phyloP scores from a whole-genome alignment of 2,113 vertebrate species.

The Podocnemis expansa region DNA sequence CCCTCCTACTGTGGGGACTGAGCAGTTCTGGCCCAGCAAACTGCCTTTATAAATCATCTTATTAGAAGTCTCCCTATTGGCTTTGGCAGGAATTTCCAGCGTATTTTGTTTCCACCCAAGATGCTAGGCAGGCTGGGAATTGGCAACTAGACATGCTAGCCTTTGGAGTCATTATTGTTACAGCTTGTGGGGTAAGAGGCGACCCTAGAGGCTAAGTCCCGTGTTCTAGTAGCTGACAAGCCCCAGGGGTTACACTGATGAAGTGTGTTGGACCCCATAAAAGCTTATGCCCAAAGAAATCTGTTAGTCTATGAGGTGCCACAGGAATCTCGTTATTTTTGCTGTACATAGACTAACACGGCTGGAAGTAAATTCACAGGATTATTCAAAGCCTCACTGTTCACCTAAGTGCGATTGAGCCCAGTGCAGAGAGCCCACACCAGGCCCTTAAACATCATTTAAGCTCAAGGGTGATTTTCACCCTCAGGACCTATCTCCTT shows the following conservation, averaged over 20 bases:
- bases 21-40: too few relatives aligned
- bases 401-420: not conserved
- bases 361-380: not conserved
- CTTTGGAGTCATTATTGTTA: not conserved
- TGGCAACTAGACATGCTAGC: not conserved
- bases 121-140: not conserved
- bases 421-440: not conserved
- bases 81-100: not conserved
- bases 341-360: too few relatives aligned
- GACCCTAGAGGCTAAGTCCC: not conserved
- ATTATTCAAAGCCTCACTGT: not conserved
- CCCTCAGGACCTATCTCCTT: not conserved
- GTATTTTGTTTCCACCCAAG: too few relatives aligned
- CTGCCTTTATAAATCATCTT: too few relatives aligned
- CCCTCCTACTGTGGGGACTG: too few relatives aligned
- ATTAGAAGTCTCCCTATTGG: not conserved
- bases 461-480: not conserved
- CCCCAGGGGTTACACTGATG: not conserved
- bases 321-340: too few relatives aligned
- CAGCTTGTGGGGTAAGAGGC: not conserved
- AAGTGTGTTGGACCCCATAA: too few relatives aligned
- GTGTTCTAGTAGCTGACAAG: not conserved
- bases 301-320: too few relatives aligned
- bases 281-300: too few relatives aligned
- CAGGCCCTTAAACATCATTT: not conserved